phyloP scores from a whole-genome alignment of 2,113 vertebrate genomes.

The Pipa parva region DNA sequence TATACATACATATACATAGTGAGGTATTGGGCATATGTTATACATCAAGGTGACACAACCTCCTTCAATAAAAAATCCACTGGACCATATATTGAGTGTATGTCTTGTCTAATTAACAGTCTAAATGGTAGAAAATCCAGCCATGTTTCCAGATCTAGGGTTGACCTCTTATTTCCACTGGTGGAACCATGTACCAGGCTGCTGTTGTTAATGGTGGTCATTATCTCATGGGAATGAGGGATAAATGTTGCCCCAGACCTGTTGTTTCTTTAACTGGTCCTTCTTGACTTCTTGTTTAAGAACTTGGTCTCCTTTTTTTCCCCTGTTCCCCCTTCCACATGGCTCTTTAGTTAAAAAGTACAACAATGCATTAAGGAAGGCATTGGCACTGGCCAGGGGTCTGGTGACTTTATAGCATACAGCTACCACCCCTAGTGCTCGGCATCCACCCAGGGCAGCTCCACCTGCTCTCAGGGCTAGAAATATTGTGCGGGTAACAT shows the following conservation, averaged over 20 bases:
- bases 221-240: slow-evolving; percentile 5
- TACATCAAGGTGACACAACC: neutral
- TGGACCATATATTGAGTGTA: too few species aligned
- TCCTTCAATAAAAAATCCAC: too few species aligned
- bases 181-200: too few species aligned
- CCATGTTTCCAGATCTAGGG: too few species aligned
- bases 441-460: slow-evolving; percentile 52
- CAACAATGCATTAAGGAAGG: slow-evolving; percentile 73
- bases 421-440: slow-evolving; percentile 63
- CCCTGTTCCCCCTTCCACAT: slow-evolving; percentile 49
- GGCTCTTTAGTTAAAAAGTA: slow-evolving; percentile 73
- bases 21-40: neutral
- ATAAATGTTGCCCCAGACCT: slow-evolving; percentile 42
- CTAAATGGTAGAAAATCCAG: too few species aligned
- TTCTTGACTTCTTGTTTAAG: slow-evolving; percentile 59
- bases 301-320: slow-evolving; percentile 53
- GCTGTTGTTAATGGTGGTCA: too few species aligned
- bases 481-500: slow-evolving; percentile 73
- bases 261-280: slow-evolving; percentile 50
- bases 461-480: slow-evolving; percentile 61
- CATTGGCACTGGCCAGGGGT: slow-evolving; percentile 71
- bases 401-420: slow-evolving; percentile 77
- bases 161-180: too few species aligned
- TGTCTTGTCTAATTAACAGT: too few species aligned
- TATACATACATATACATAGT: too few species aligned